Conservation (phyloP, 2,888 invertebrate species). For the Gandaritis pyraliata region DNA sequence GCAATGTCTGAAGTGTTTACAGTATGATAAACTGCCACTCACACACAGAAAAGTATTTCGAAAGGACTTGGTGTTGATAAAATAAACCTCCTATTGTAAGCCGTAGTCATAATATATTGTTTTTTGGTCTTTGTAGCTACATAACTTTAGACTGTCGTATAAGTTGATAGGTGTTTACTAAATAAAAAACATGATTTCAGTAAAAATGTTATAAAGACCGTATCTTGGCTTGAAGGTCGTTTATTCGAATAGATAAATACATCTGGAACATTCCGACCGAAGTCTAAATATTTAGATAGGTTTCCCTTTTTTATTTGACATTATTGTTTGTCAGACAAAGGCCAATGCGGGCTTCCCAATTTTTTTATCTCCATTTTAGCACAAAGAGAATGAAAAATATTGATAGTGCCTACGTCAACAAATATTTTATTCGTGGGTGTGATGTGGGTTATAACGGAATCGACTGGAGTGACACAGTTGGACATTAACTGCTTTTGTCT, state of each 20-base stretch:
- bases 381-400: constrained; percentile 53
- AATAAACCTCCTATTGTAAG: no score
- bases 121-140: no score
- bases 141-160: no score
- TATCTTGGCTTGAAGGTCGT: background rate
- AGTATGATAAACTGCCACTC: no score
- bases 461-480: background rate
- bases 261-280: background rate
- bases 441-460: constrained; percentile 18
- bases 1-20: no score
- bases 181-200: no score
- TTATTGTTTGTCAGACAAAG: constrained; percentile 52
- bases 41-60: no score
- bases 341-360: constrained; percentile 53
- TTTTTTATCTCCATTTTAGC: constrained; percentile 48
- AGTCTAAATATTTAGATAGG: background rate
- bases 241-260: background rate
- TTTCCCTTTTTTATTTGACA: constrained; percentile 1
- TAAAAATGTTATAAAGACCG: no score
- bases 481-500: constrained; percentile 1
- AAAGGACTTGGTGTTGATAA: no score
- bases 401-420: constrained; percentile 45
- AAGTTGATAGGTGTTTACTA: no score
- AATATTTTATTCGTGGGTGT: constrained; percentile 33
- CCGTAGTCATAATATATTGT: no score